phyloP scores from a whole-genome alignment of 1,140 invertebrate species.

The Drosophila mayri region DNA sequence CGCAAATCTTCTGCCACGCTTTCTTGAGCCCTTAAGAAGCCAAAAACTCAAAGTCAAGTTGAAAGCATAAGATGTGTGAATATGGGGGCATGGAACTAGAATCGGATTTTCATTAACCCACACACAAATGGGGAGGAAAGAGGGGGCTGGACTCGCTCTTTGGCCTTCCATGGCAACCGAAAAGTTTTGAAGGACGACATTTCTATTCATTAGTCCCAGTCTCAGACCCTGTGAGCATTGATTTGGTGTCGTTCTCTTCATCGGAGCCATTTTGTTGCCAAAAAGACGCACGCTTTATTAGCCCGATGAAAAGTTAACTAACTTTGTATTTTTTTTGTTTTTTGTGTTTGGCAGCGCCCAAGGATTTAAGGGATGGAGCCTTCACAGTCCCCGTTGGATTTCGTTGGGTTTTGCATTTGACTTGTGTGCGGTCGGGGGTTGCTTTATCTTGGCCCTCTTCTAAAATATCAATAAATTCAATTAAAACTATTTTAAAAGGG shows the following conservation, averaged over 20 bases:
- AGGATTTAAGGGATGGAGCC: background rate
- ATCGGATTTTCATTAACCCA: conserved; percentile 75
- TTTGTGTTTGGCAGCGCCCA: conserved; percentile 21
- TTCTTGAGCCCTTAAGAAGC: conserved; percentile 48
- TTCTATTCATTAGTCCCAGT: conserved; percentile 74
- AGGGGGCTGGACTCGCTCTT: conserved; percentile 15
- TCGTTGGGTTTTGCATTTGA: conserved; percentile 36
- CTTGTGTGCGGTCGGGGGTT: background rate
- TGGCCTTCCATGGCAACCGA: conserved; percentile 47
- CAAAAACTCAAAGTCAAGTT: conserved; percentile 62
- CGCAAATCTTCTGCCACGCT: conserved; percentile 63
- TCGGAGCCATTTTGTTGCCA: conserved; percentile 43
- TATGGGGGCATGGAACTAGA: conserved; percentile 45
- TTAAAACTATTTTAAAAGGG: conserved; percentile 64
- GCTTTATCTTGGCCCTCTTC: conserved; percentile 5
- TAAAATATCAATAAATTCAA: conserved; percentile 68
- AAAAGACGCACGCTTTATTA: conserved; percentile 75
- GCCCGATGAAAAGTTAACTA: conserved; percentile 74
- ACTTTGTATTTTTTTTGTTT: conserved; percentile 50
- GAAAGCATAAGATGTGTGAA: conserved; percentile 21
- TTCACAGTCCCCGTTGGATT: conserved; percentile 17
- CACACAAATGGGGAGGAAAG: conserved; percentile 20
- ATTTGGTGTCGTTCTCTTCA: conserved; percentile 55
- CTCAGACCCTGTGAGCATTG: conserved; percentile 50
- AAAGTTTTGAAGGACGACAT: conserved; percentile 78